These are phyloP conservation scores for Baccha elongata DNA, from an alignment of 2,888 invertebrate species.

Conservation along the genomic window DNA sequence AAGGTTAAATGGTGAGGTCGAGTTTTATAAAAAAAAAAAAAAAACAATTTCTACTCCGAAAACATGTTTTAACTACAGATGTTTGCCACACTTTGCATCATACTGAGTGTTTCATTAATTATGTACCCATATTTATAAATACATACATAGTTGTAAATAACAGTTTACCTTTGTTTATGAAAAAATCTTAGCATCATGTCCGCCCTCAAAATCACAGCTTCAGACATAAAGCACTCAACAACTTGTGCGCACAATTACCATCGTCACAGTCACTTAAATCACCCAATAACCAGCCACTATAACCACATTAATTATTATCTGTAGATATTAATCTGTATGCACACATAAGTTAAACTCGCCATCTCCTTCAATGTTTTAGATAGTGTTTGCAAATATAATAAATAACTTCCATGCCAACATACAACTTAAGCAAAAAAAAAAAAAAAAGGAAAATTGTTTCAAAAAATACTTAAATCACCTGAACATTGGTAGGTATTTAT, in stretches of 20 bases:
- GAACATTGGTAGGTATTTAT: conserved; percentile 37
- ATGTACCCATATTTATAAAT: no score
- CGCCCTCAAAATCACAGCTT: conserved; percentile 44
- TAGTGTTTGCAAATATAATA: conserved; percentile 48
- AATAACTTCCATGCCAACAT: conserved; percentile 67
- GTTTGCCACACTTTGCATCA: no score
- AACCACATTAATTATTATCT: conserved; percentile 52
- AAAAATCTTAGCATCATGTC: conserved; percentile 24
- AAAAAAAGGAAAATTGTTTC: conserved; percentile 39
- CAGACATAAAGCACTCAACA: conserved; percentile 50
- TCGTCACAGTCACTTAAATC: conserved; percentile 52
- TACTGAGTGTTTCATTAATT: no score
- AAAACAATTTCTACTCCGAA: no score
- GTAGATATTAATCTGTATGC: conserved; percentile 21
- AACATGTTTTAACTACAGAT: no score
- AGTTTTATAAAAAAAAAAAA: no score
- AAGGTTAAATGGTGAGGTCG: no score
- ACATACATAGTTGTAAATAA: no score
- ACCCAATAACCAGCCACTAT: conserved; percentile 57
- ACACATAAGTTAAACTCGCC: conserved; percentile 13
- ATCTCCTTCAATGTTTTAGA: conserved; percentile 10
- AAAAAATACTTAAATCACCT: conserved; percentile 48
- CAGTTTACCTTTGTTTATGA: no score
- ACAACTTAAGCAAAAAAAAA: conserved; percentile 17
- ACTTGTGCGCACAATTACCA: conserved; percentile 38